A percentile compares a stretch with the other conserved stretches of the same genome.
These are phyloP conservation scores for Digitonthophagus gazella DNA, from an alignment of 2,888 invertebrate species.

Conservation along the genomic window DNA sequence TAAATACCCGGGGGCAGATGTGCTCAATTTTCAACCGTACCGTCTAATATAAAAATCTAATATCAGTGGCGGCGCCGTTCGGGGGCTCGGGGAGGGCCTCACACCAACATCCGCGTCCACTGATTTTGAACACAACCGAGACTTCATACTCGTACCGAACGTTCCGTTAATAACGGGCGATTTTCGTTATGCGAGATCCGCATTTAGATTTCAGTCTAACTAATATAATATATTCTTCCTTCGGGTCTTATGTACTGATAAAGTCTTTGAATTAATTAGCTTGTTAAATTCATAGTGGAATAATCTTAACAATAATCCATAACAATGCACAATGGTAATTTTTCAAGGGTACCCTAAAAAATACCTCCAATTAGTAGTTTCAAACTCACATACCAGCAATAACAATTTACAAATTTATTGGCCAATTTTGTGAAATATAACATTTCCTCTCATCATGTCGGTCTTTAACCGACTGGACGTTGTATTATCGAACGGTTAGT, in stretches of 20 bases:
- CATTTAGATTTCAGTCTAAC: background rate
- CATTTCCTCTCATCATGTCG: no score
- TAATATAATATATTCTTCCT: no score
- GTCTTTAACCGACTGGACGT: no score
- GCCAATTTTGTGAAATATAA: no score
- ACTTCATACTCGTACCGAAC: background rate
- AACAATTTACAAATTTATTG: no score
- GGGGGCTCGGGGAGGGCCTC: background rate
- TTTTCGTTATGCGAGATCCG: background rate
- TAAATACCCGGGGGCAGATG: slow-evolving; percentile 22
- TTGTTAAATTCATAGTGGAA: background rate
- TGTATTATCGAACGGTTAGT: no score
- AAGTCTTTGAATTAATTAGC: background rate
- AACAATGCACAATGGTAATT: background rate
- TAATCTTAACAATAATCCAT: background rate
- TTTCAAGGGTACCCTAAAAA: no score
- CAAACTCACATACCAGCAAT: no score
- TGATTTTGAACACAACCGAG: background rate
- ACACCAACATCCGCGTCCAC: no score
- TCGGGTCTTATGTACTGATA: background rate
- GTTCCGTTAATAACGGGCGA: background rate
- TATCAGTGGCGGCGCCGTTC: slow-evolving; percentile 9
- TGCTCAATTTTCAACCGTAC: slow-evolving; percentile 13
- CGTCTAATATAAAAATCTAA: slow-evolving; percentile 17
- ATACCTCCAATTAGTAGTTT: no score